Percentiles rank a stretch among this genome's conserved stretches.
Conservation (phyloP, 2,113 vertebrate genomes). For the Tretioscincus oriximinensis region DNA sequence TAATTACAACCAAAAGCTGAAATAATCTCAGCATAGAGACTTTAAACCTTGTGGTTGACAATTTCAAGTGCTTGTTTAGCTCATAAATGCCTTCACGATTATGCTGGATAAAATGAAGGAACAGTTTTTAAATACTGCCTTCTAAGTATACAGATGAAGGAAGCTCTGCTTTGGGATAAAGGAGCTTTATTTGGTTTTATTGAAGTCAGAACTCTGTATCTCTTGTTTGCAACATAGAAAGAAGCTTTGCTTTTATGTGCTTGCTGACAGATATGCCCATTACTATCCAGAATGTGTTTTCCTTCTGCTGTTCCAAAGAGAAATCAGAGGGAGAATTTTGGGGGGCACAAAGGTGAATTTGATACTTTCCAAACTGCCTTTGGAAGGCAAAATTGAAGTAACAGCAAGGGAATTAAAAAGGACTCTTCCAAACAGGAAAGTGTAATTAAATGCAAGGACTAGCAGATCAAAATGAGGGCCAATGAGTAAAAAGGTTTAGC, state of each 20-base stretch:
- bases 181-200: neutral
- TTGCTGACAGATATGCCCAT: conserved; percentile 11
- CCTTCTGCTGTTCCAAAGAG: neutral
- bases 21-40: neutral
- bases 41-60: rapidly evolving
- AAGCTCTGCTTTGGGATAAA: neutral
- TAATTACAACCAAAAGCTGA: neutral
- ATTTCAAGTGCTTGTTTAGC: neutral
- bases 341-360: neutral
- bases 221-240: neutral
- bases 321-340: neutral
- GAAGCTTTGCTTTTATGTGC: neutral
- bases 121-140: neutral
- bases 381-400: neutral
- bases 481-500: neutral
- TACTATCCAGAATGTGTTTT: neutral
- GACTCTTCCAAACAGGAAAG: neutral
- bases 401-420: neutral
- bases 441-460: neutral
- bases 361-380: neutral
- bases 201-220: neutral
- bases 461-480: neutral
- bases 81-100: neutral
- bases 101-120: neutral
- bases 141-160: neutral